A percentile compares a stretch with the other conserved stretches of the same genome.
Evolutionary conservation across 2,888 invertebrate genomes (phyloP).

Genomic region (Quadroppia sp.): DNA sequence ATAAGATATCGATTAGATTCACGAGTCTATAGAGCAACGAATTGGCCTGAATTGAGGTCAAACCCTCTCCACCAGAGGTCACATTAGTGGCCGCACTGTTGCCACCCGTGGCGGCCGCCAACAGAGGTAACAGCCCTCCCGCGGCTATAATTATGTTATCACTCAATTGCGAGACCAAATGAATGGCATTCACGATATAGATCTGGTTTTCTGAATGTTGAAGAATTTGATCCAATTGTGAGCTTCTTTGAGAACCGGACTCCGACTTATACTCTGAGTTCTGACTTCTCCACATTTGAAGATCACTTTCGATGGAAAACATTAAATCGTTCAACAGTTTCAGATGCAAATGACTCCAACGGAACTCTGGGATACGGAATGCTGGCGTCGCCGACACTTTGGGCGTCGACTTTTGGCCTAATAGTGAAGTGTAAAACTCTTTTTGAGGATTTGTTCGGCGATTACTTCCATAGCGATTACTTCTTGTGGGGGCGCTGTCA

Average conservation of each 20-base stretch:
- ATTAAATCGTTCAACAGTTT: conserved; percentile 90
- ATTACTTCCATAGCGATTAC: conserved; percentile 35
- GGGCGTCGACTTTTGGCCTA: conserved; percentile 49
- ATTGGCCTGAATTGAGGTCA: conserved; percentile 43
- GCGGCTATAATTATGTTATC: conserved; percentile 99
- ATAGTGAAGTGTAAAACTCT: conserved; percentile 1
- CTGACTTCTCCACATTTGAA: conserved; percentile 77
- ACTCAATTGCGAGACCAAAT: conserved; percentile 95
- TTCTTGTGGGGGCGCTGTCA: conserved; percentile 47
- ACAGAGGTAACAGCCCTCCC: conserved; percentile 87
- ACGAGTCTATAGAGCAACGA: conserved; percentile 86
- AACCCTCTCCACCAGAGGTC: conserved; percentile 56
- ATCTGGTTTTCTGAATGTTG: conserved; percentile 80
- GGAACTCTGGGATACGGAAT: conserved; percentile 98
- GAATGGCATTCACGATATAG: conserved; percentile 98
- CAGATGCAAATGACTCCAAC: conserved; percentile 99
- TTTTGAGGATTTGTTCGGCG: conserved; percentile 25
- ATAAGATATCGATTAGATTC: conserved; percentile 96
- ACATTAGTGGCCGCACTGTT: background rate
- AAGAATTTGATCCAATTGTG: conserved; percentile 42
- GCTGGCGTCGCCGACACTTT: conserved; percentile 82
- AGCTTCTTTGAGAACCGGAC: background rate
- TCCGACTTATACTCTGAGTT: conserved; percentile 34
- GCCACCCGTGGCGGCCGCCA: conserved; percentile 82
- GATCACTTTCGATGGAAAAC: conserved; percentile 93